Evolutionary conservation across 2,113 vertebrate genomes (phyloP).

Genomic region (Leptocoma aspasia): DNA sequence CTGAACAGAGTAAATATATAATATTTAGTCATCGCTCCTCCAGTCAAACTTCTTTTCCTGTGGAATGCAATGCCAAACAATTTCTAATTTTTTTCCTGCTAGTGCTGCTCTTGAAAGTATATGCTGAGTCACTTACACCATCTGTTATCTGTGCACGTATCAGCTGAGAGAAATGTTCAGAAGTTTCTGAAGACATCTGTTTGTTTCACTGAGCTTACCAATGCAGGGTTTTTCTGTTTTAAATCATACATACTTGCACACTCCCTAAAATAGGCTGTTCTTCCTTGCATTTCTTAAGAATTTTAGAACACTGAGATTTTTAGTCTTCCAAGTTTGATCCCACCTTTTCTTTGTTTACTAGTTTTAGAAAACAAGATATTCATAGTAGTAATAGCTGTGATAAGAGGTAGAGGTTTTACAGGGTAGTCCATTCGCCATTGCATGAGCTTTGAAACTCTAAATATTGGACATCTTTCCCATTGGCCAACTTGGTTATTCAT

Average conservation of each 20-base stretch:
- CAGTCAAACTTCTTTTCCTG: not conserved
- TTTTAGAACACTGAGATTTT: not conserved
- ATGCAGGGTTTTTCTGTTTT: not conserved
- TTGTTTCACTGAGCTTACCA: not conserved
- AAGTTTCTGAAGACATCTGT: slow-evolving; percentile 38
- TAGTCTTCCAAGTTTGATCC: not conserved
- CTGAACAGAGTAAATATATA: not conserved
- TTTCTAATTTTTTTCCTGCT: not conserved
- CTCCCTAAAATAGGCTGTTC: not conserved
- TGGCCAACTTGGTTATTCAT: not conserved
- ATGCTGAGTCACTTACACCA: slow-evolving; percentile 29
- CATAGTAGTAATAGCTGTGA: not conserved
- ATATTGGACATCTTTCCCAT: not conserved
- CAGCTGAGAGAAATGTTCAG: slow-evolving; percentile 30
- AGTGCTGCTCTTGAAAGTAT: slow-evolving; percentile 31
- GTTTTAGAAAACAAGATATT: not conserved
- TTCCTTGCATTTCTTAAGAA: not conserved
- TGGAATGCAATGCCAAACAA: not conserved
- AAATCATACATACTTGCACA: not conserved
- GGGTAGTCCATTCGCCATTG: not conserved
- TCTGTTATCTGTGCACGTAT: slow-evolving; percentile 25
- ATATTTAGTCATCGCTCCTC: not conserved
- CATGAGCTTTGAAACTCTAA: not conserved
- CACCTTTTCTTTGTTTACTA: not conserved
- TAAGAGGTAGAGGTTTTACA: not conserved